Percentiles rank a stretch among this genome's conserved stretches.
phyloP scores from a whole-genome alignment of 2,888 invertebrate species.

The Venusia cambrica region DNA sequence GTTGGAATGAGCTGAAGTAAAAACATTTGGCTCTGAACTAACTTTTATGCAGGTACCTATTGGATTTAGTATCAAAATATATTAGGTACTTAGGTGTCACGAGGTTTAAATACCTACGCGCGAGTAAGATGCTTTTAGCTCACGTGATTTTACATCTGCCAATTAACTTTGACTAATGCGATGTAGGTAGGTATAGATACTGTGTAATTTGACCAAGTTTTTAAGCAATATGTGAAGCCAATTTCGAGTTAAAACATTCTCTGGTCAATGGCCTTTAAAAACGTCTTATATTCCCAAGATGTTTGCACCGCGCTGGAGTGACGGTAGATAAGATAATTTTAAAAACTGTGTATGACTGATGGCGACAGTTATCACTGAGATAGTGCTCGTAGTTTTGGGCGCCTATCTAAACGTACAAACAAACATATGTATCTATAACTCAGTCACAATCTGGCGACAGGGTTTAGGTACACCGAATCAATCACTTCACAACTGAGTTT shows the following conservation, averaged over 20 bases:
- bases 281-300: slow-evolving; percentile 49
- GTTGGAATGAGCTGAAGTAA: too few relatives aligned
- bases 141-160: slow-evolving; percentile 33
- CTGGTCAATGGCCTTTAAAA: slow-evolving; percentile 39
- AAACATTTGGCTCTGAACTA: too few relatives aligned
- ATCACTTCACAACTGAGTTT: too few relatives aligned
- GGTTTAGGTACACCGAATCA: too few relatives aligned
- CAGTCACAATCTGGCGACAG: too few relatives aligned
- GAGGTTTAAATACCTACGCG: slow-evolving; percentile 21
- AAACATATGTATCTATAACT: too few relatives aligned
- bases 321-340: slow-evolving; percentile 64
- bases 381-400: slow-evolving; percentile 46
- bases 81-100: slow-evolving; percentile 12
- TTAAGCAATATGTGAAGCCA: slow-evolving; percentile 39
- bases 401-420: slow-evolving; percentile 35
- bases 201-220: slow-evolving; percentile 29
- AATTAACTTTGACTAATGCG: slow-evolving; percentile 30
- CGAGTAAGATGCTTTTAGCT: slow-evolving; percentile 18
- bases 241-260: slow-evolving; percentile 30
- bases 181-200: slow-evolving; percentile 12
- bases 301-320: slow-evolving; percentile 56
- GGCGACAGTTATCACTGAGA: slow-evolving; percentile 51
- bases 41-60: too few relatives aligned
- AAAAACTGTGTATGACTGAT: slow-evolving; percentile 58
- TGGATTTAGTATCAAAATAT: too few relatives aligned